Conservation (phyloP, 2,113 vertebrate species). For the Brienomyrus brachyistius region DNA sequence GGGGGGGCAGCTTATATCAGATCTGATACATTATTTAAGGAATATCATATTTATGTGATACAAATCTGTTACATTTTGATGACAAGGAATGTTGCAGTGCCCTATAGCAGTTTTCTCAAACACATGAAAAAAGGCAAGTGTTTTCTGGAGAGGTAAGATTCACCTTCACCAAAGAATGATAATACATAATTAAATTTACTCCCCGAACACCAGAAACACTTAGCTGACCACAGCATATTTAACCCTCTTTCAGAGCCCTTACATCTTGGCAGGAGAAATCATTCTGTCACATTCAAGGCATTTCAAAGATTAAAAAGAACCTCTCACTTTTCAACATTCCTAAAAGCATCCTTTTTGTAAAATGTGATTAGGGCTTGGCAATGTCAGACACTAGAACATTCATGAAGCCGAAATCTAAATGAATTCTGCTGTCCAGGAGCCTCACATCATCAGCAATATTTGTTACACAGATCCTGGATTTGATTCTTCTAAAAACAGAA, state of each 20-base stretch:
- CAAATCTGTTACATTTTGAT: not conserved
- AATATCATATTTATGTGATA: not conserved
- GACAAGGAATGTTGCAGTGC: not conserved
- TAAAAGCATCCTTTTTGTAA: constrained; percentile 75
- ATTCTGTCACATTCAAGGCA: constrained; percentile 99
- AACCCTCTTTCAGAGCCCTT: constrained; percentile 91
- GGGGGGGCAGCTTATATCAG: not conserved
- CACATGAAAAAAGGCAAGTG: constrained; percentile 68
- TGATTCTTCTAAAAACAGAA: constrained; percentile 77
- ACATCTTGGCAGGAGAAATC: constrained; percentile 99
- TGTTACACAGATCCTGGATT: constrained; percentile 62
- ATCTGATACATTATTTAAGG: not conserved
- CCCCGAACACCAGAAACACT: constrained; percentile 98
- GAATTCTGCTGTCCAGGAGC: constrained; percentile 75
- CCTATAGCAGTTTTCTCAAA: not conserved
- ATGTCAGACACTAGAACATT: constrained; percentile 90
- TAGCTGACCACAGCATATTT: constrained; percentile 99
- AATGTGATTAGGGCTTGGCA: constrained; percentile 97
- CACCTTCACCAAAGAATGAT: constrained; percentile 99
- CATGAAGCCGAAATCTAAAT: constrained; percentile 74
- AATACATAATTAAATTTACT: constrained; percentile 99
- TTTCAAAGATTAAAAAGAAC: constrained; percentile 99
- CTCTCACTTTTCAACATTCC: constrained; percentile 97
- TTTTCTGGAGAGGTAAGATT: constrained; percentile 93
- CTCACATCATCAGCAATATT: constrained; percentile 74